A percentile compares a stretch with the other conserved stretches of the same genome.
These are phyloP conservation scores for Anadara kagoshimensis DNA, from an alignment of 1,140 invertebrate genomes.

Conservation along the genomic window DNA sequence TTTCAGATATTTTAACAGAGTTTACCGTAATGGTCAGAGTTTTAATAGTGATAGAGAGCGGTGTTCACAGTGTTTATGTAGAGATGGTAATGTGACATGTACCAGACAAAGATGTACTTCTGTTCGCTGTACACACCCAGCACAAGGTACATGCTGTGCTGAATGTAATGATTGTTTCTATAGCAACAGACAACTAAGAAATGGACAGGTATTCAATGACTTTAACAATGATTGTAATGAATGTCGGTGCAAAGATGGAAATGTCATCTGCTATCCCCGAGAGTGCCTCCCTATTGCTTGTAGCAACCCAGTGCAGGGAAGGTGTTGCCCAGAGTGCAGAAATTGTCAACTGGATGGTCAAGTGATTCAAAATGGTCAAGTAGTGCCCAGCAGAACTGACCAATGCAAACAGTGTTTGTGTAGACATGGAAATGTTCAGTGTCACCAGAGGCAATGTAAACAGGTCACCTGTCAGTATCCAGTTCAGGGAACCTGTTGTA, in stretches of 20 bases:
- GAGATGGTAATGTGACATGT: constrained; percentile 45
- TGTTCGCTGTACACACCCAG: constrained; percentile 50
- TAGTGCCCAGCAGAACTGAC: constrained; percentile 26
- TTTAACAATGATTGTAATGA: constrained; percentile 46
- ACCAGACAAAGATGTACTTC: constrained; percentile 46
- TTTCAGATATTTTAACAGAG: constrained; percentile 6
- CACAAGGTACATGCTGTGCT: constrained; percentile 43
- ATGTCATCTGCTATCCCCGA: constrained; percentile 32
- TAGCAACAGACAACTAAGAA: constrained; percentile 24
- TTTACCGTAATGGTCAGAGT: constrained; percentile 43
- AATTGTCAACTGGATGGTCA: constrained; percentile 46
- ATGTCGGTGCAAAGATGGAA: constrained; percentile 52
- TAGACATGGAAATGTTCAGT: constrained; percentile 55
- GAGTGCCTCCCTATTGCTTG: constrained; percentile 39
- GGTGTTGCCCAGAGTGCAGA: constrained; percentile 60
- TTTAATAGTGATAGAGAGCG: constrained; percentile 44
- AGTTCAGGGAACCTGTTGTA: constrained; percentile 54
- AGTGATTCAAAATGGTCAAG: constrained; percentile 35
- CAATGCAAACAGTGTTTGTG: constrained; percentile 56
- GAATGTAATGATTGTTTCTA: constrained; percentile 46
- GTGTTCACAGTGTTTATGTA: constrained; percentile 50
- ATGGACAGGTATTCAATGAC: constrained; percentile 42
- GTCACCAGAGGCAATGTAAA: constrained; percentile 49
- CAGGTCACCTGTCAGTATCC: constrained; percentile 53
- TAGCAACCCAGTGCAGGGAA: constrained; percentile 40